A percentile compares a stretch with the other conserved stretches of the same genome.
phyloP scores from a whole-genome alignment of 2,888 invertebrate genomes.

The Nomada ruficornis region DNA sequence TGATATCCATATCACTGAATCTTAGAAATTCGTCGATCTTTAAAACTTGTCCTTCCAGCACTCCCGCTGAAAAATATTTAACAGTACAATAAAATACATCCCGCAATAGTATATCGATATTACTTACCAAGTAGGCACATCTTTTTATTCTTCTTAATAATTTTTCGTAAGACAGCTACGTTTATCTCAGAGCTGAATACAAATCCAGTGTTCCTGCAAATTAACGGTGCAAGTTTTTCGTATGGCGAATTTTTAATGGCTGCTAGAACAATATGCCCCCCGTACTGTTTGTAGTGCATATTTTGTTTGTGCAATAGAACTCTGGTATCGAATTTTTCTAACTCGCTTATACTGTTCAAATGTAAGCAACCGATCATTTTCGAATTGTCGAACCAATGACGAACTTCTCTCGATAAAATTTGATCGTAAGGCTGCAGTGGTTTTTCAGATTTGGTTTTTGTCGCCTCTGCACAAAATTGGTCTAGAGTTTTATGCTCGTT shows the following conservation, averaged over 20 bases:
- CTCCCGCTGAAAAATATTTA: slow-evolving; percentile 86
- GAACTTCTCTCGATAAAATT: slow-evolving; percentile 90
- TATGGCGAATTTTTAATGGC: slow-evolving; percentile 89
- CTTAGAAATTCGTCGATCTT: slow-evolving; percentile 89
- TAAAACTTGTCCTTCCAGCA: slow-evolving; percentile 89
- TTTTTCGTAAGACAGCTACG: slow-evolving; percentile 87
- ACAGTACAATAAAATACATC: not conserved
- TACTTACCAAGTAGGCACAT: slow-evolving; percentile 88
- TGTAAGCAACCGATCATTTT: slow-evolving; percentile 91
- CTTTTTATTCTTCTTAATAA: slow-evolving; percentile 90
- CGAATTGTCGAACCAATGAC: slow-evolving; percentile 89
- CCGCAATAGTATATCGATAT: not conserved
- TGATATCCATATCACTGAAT: slow-evolving; percentile 88
- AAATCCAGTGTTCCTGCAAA: slow-evolving; percentile 87
- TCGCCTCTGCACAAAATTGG: slow-evolving; percentile 84
- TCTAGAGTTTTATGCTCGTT: slow-evolving; percentile 71
- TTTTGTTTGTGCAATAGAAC: slow-evolving; percentile 88
- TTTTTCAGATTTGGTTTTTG: slow-evolving; percentile 77
- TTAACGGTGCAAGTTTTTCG: slow-evolving; percentile 88
- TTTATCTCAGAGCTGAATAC: slow-evolving; percentile 90
- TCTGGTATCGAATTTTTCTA: slow-evolving; percentile 88
- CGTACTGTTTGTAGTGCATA: slow-evolving; percentile 89
- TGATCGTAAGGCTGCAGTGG: slow-evolving; percentile 88
- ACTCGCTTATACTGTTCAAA: slow-evolving; percentile 88
- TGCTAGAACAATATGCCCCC: slow-evolving; percentile 87